Conservation (phyloP, 2,113 vertebrate species). For the Tragelaphus buxtoni region DNA sequence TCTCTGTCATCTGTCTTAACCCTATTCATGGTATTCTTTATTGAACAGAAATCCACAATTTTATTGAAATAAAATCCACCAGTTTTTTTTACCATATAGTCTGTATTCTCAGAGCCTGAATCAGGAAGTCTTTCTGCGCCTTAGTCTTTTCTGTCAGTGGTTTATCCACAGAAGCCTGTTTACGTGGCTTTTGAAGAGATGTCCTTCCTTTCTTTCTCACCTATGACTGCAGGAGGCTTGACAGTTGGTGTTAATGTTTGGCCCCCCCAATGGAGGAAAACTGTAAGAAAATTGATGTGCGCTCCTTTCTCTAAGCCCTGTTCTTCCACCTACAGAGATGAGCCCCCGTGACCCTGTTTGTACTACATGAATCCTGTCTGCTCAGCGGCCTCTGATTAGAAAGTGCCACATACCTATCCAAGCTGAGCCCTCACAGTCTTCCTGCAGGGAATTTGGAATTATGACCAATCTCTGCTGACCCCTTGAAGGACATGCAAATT, state of each 20-base stretch:
- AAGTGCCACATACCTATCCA: not conserved
- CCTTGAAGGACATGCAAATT: constrained; percentile 15
- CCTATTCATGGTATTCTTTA: not conserved
- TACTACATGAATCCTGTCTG: not conserved
- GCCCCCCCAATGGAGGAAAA: not conserved
- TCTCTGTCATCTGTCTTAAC: not conserved
- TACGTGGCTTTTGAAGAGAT: not conserved
- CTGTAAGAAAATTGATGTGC: not conserved
- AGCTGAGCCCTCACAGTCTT: not conserved
- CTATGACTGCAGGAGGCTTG: not conserved
- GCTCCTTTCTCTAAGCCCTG: not conserved
- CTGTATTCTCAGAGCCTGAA: not conserved
- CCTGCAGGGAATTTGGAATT: constrained; percentile 16
- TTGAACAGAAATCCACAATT: not conserved
- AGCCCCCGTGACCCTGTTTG: not conserved
- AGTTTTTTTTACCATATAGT: not conserved
- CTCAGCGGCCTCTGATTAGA: not conserved
- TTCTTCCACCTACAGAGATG: not conserved
- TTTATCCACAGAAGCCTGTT: not conserved
- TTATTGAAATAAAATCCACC: not conserved
- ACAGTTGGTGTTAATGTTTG: not conserved
- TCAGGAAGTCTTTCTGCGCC: not conserved
- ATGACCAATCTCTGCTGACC: not conserved
- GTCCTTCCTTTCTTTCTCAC: not conserved
- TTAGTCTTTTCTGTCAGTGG: not conserved